These are phyloP conservation scores for Enteromius trimaculatus DNA, from an alignment of 2,797 vertebrate species.

Conservation along the genomic window DNA sequence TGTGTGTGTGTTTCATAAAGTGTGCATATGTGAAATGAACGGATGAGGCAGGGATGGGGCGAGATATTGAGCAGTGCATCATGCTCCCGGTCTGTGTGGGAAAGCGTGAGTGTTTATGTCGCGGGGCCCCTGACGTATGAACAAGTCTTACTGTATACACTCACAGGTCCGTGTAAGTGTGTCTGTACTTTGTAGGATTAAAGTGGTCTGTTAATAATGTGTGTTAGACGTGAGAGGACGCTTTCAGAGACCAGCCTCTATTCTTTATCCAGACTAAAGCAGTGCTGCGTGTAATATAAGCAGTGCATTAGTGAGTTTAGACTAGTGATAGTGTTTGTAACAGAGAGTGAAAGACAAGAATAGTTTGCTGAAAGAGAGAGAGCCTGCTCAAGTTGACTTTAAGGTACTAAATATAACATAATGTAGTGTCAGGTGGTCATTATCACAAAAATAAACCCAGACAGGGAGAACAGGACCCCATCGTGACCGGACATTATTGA, in stretches of 20 bases:
- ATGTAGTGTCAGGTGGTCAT: neutral
- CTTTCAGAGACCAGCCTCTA: neutral
- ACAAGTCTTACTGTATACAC: slow-evolving; percentile 23
- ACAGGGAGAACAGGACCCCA: neutral
- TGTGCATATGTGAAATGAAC: neutral
- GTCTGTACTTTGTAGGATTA: slow-evolving; percentile 29
- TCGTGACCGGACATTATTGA: neutral
- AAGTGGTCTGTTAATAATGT: slow-evolving; percentile 8
- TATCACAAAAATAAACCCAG: slow-evolving; percentile 9
- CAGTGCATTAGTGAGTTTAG: slow-evolving; percentile 42
- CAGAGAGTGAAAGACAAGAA: slow-evolving; percentile 14
- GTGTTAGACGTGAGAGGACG: slow-evolving; percentile 5
- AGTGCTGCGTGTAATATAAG: slow-evolving; percentile 20
- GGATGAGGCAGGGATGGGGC: slow-evolving; percentile 2
- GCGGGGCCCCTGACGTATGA: neutral
- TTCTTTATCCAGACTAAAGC: slow-evolving; percentile 11
- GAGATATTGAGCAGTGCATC: slow-evolving; percentile 14
- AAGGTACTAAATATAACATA: slow-evolving; percentile 6
- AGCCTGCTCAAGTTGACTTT: slow-evolving; percentile 5
- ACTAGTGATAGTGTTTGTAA: slow-evolving; percentile 23
- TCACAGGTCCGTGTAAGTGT: slow-evolving; percentile 14
- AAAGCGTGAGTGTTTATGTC: slow-evolving; percentile 25
- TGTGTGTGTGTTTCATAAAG: slow-evolving; percentile 20
- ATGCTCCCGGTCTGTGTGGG: neutral
- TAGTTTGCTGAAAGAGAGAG: slow-evolving; percentile 17